Evolutionary conservation across 2,797 vertebrate species (phyloP).

Genomic region (Enteromius afrohamiltoni): DNA sequence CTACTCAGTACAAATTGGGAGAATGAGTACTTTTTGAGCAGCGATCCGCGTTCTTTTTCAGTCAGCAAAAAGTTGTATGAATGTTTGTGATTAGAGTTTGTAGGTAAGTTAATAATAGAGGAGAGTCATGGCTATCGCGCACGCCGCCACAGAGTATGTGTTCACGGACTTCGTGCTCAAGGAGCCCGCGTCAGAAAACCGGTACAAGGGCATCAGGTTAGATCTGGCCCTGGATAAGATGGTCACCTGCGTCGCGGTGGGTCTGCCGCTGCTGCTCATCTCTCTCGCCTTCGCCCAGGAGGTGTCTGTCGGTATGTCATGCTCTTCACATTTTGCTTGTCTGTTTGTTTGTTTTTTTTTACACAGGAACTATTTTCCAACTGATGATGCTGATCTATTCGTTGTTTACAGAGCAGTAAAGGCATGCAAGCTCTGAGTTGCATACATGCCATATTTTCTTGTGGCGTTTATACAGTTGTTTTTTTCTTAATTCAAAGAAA

Average conservation of each 20-base stretch:
- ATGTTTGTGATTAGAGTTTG: not conserved
- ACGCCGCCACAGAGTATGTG: slow-evolving; percentile 92
- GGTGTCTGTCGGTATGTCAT: slow-evolving; percentile 85
- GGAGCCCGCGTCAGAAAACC: slow-evolving; percentile 81
- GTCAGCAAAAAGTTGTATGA: not conserved
- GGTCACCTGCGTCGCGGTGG: slow-evolving; percentile 89
- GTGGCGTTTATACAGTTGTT: not conserved
- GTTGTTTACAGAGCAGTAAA: not conserved
- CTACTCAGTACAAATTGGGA: too few species aligned
- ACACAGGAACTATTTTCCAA: not conserved
- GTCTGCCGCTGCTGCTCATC: slow-evolving; percentile 91
- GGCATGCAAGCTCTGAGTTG: not conserved
- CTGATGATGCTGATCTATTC: too few species aligned
- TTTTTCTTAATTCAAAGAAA: not conserved
- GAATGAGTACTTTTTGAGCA: not conserved
- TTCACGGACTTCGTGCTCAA: slow-evolving; percentile 93
- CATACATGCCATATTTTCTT: not conserved
- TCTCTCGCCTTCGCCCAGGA: slow-evolving; percentile 96
- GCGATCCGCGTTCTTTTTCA: not conserved
- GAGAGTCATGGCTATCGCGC: slow-evolving; percentile 88
- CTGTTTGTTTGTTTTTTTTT: not conserved
- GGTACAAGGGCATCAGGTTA: slow-evolving; percentile 85
- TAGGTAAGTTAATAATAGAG: not conserved
- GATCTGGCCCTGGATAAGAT: slow-evolving; percentile 93
- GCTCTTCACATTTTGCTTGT: not conserved